Evolutionary conservation across 1,140 invertebrate species (phyloP).

Genomic region (Drosophila jambulina): DNA sequence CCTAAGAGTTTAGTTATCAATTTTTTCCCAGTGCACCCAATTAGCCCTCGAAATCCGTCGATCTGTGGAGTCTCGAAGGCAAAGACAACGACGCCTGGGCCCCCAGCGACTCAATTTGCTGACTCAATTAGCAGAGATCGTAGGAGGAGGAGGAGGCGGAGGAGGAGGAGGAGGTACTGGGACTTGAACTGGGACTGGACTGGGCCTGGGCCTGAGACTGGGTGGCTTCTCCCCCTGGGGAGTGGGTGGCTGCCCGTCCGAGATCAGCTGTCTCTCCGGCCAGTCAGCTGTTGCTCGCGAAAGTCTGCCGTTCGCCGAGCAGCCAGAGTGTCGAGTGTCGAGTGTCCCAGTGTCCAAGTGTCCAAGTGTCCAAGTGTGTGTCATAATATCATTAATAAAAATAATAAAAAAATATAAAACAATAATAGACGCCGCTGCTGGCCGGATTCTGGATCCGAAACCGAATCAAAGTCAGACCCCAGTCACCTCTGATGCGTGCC

Average conservation of each 20-base stretch:
- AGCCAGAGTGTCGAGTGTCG: slow-evolving; percentile 2
- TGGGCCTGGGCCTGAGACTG: neutral
- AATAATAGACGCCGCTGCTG: slow-evolving; percentile 36
- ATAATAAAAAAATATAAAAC: slow-evolving; percentile 47
- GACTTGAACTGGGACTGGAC: neutral
- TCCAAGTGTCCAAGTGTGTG: slow-evolving; percentile 30
- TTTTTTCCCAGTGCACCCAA: slow-evolving; percentile 6
- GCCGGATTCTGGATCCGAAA: slow-evolving; percentile 47
- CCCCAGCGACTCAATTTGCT: slow-evolving; percentile 40
- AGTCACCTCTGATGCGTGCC: slow-evolving; percentile 71
- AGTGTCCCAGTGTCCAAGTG: neutral
- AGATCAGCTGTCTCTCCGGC: slow-evolving; percentile 17
- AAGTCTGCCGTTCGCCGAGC: neutral
- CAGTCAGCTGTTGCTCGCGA: slow-evolving; percentile 31
- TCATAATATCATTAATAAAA: slow-evolving; percentile 68
- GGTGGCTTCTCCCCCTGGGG: neutral
- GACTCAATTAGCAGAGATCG: slow-evolving; percentile 35
- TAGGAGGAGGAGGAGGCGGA: neutral
- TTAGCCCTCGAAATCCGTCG: slow-evolving; percentile 18
- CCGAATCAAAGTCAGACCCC: slow-evolving; percentile 38
- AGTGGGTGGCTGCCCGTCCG: neutral
- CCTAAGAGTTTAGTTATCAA: no score
- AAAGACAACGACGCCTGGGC: slow-evolving; percentile 30
- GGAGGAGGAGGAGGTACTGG: neutral
- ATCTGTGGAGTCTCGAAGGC: slow-evolving; percentile 21